A percentile compares a stretch with the other conserved stretches of the same genome.
Evolutionary conservation across 2,797 vertebrate genomes (phyloP).

Genomic region (Eurystomus glaucurus): DNA sequence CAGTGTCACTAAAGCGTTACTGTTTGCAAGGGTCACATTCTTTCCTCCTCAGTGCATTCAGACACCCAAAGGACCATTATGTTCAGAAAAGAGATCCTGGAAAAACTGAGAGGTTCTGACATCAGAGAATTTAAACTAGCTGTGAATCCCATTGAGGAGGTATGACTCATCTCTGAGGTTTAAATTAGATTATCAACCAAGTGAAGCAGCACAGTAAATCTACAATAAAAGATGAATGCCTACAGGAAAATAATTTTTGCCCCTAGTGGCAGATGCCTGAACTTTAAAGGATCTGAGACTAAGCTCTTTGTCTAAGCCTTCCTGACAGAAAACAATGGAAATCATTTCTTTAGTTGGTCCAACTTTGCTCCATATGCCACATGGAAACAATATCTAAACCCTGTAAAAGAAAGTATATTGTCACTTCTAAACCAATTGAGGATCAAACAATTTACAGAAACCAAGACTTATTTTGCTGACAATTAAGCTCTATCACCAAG

Average conservation of each 20-base stretch:
- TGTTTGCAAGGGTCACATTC: not conserved
- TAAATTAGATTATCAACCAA: constrained; percentile 82
- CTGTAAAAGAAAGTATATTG: constrained; percentile 67
- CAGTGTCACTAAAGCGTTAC: not conserved
- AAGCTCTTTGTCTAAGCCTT: constrained; percentile 75
- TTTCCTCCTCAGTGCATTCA: not conserved
- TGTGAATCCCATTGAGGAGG: constrained; percentile 74
- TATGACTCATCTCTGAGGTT: constrained; percentile 77
- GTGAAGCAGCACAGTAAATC: constrained; percentile 66
- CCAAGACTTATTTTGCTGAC: constrained; percentile 80
- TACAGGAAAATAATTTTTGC: constrained; percentile 73
- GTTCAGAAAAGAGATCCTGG: constrained; percentile 27
- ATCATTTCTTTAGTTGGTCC: constrained; percentile 66
- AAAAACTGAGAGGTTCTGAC: constrained; percentile 60
- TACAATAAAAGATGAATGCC: constrained; percentile 75
- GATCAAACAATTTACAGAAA: constrained; percentile 79
- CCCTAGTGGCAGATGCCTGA: constrained; percentile 70
- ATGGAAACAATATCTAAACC: constrained; percentile 71
- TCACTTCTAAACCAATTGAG: constrained; percentile 74
- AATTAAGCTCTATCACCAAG: constrained; percentile 74
- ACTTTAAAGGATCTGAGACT: constrained; percentile 76
- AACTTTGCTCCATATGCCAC: constrained; percentile 67
- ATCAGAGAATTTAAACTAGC: constrained; percentile 65
- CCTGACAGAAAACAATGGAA: constrained; percentile 73
- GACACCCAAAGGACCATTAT: not conserved